These are phyloP conservation scores for Cancer borealis DNA, from an alignment of 2,888 invertebrate species.

Conservation along the genomic window DNA sequence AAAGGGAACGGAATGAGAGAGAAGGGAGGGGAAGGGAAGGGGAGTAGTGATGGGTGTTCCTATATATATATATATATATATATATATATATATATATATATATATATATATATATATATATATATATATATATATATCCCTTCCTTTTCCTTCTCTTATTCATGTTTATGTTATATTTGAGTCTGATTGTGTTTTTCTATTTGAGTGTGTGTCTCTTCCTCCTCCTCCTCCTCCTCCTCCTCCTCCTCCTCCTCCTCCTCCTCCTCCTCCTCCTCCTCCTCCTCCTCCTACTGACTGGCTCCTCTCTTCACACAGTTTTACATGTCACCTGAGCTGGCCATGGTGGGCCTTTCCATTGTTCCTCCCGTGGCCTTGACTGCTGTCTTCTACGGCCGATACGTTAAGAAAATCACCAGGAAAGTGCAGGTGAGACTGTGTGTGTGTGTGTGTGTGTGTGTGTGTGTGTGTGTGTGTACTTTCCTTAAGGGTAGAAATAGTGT, in stretches of 20 bases:
- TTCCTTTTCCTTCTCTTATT: background rate
- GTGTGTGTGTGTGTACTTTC: background rate
- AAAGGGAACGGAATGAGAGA: background rate
- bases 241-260: background rate
- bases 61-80: too few relatives aligned
- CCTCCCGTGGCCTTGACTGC: conserved; percentile 93
- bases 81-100: background rate
- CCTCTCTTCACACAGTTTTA: conserved; percentile 85
- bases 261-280: background rate
- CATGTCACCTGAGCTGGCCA: conserved; percentile 92
- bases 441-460: background rate
- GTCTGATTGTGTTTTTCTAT: too few relatives aligned
- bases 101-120: background rate
- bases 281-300: background rate
- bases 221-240: background rate
- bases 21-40: background rate
- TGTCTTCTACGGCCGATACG: conserved; percentile 90
- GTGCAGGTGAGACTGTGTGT: conserved; percentile 72
- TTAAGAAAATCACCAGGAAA: conserved; percentile 80
- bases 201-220: background rate
- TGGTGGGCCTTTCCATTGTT: conserved; percentile 92
- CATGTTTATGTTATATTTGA: too few relatives aligned
- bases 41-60: background rate
- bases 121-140: background rate
- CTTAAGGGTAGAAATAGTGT: background rate